Conservation (phyloP, 2,113 vertebrate genomes). For the Mohoua ochrocephala region DNA sequence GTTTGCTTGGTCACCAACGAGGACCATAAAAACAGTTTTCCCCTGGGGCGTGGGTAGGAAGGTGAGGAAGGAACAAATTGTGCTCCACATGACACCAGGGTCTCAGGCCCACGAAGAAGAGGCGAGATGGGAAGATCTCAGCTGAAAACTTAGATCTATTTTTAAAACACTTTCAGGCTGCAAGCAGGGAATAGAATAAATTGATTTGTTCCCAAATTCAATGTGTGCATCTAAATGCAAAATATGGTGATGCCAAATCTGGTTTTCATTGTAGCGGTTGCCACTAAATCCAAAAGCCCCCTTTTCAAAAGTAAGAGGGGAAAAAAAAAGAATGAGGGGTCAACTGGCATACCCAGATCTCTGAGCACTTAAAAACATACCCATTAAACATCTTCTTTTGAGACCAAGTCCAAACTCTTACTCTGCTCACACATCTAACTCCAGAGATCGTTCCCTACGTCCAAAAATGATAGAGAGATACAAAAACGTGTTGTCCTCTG, state of each 20-base stretch:
- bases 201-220: neutral
- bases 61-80: neutral
- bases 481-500: accelerated
- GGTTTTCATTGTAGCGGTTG: neutral
- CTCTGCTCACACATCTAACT: neutral
- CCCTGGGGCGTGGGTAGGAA: neutral
- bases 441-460: neutral
- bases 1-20: neutral
- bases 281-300: neutral
- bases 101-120: neutral
- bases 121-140: neutral
- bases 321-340: accelerated
- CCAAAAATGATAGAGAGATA: neutral
- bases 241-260: neutral
- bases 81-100: neutral
- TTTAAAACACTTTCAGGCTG: neutral
- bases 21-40: neutral
- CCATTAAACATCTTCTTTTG: neutral
- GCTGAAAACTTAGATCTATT: neutral
- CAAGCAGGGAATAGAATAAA: neutral
- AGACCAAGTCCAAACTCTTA: neutral
- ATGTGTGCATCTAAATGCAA: neutral
- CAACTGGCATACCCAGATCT: neutral
- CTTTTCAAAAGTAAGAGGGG: neutral
- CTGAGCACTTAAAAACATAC: neutral